Percentiles rank a stretch among this genome's conserved stretches.
Conservation (phyloP, 1,140 invertebrate genomes). For the Laodelphax striatellus region DNA sequence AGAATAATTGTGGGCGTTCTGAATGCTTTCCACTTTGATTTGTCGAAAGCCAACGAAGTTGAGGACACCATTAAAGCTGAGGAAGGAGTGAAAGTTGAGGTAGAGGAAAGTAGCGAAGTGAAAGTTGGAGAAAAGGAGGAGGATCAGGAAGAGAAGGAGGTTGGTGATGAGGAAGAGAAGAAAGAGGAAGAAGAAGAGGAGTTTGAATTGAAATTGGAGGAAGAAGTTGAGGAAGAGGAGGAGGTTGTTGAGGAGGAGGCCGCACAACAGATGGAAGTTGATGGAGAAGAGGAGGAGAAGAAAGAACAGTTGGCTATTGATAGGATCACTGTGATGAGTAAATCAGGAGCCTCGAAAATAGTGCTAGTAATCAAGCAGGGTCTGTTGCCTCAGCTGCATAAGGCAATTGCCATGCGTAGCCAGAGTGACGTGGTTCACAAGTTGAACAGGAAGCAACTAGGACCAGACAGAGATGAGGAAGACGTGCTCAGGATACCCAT, state of each 20-base stretch:
- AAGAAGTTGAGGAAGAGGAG: constrained; percentile 22
- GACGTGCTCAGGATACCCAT: constrained; percentile 85
- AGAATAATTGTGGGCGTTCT: constrained; percentile 72
- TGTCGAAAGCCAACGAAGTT: constrained; percentile 43
- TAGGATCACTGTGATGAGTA: constrained; percentile 44
- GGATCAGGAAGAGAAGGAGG: constrained; percentile 19
- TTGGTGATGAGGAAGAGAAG: constrained; percentile 23
- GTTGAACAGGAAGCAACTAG: constrained; percentile 45
- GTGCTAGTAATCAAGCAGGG: constrained; percentile 47
- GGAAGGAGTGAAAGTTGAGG: constrained; percentile 6
- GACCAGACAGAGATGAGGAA: constrained; percentile 63
- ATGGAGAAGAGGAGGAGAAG: constrained; percentile 24
- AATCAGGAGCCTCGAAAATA: constrained; percentile 60
- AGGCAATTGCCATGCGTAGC: constrained; percentile 56
- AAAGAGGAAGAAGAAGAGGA: constrained; percentile 27
- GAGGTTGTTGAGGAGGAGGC: constrained; percentile 21
- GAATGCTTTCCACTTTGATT: constrained; percentile 87
- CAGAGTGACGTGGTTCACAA: constrained; percentile 45
- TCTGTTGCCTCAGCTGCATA: constrained; percentile 52
- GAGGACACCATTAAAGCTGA: constrained; percentile 8
- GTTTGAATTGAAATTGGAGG: constrained; percentile 13
- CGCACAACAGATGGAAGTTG: constrained; percentile 6
- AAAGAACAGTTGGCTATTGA: constrained; percentile 29
- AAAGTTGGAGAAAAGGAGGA: constrained; percentile 17
- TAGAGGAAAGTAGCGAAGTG: constrained; percentile 11